A percentile compares a stretch with the other conserved stretches of the same genome.
phyloP scores from a whole-genome alignment of 2,797 vertebrate species.

The Falco concolor region DNA sequence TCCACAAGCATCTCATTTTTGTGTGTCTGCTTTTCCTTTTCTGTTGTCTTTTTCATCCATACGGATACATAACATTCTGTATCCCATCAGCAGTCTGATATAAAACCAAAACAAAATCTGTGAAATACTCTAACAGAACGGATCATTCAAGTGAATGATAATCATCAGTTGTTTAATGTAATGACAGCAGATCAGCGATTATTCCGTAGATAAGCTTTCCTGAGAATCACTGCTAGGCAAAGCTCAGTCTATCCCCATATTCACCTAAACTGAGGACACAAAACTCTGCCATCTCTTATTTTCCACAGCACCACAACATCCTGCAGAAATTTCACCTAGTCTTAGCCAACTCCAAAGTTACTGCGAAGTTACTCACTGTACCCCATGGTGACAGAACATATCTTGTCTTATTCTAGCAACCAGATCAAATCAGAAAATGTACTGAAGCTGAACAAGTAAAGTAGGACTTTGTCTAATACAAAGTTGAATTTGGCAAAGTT shows the following conservation, averaged over 20 bases:
- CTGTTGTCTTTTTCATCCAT: background rate
- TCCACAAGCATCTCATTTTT: background rate
- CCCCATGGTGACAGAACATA: background rate
- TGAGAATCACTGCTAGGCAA: background rate
- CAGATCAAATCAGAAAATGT: background rate
- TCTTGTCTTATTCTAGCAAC: background rate
- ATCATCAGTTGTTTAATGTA: background rate
- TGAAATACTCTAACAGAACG: background rate
- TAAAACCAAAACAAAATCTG: background rate
- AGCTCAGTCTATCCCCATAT: background rate
- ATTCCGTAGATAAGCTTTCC: background rate
- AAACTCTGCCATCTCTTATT: background rate
- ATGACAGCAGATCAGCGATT: background rate
- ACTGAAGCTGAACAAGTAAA: background rate
- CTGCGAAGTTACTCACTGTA: accelerated
- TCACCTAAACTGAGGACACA: background rate
- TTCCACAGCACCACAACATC: background rate
- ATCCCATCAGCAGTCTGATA: background rate
- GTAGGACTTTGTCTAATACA: background rate
- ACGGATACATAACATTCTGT: accelerated
- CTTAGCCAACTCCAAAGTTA: background rate
- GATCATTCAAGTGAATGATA: background rate
- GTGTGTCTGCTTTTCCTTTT: background rate
- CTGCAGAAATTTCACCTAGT: background rate
- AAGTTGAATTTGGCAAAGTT: background rate